Base-by-base conservation (phyloP, 2,797 vertebrate genomes). In the Anabas testudineus region DNA sequence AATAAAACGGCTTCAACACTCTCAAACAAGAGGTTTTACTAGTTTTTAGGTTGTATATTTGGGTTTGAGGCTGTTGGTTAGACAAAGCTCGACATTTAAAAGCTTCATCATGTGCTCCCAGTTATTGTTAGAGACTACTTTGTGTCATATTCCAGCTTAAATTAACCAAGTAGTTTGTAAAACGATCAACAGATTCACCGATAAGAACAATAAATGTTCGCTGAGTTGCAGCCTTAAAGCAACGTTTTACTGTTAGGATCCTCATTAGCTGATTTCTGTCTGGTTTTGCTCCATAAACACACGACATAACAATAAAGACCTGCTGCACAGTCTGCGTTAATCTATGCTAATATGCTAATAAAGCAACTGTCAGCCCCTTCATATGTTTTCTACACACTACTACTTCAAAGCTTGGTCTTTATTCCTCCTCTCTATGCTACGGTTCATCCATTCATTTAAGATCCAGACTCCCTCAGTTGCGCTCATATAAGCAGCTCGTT, bases 381-480 rank as follows among this genome's bases (percentile, higher is more conserved):
- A 32, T 32, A 18, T 15, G 21, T 42, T 34, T 22, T 30, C 54
- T 48, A 45, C 32, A 52, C 54, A 41, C n/a, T n/a, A n/a, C n/a
- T n/a, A 42, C 32, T 37, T 76, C 19, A 58, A 28, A 53, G 55
- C 76, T 34, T 1, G 3, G 21, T 42, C 21, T 12, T 57, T 45
- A 43, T 9, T 67, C 43, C 37, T 60, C 39, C 10, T 59, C 10
- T 59, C 19, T n/a, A 15, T 37, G 39, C 34, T 46, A n/a, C 61
- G 37, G 3, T 63, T 59, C 63, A 26, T 19, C 70, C 39, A 21
- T 61, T 45, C 49, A 47, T 78, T 65, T 18, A 26, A 80, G 83
- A 83, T 83, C 83, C 75, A 66, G 70, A 58, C 63, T 61, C 67
- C 1, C 61, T 65, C 30, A 7, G 54, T 74, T 7, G 13, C 60